Evolutionary conservation across 53 echinoderm and acorn worm genomes (phyloP), one percentile per base, ranked within the genome.

Genomic region (Temnopleurus reevesii): DNA sequence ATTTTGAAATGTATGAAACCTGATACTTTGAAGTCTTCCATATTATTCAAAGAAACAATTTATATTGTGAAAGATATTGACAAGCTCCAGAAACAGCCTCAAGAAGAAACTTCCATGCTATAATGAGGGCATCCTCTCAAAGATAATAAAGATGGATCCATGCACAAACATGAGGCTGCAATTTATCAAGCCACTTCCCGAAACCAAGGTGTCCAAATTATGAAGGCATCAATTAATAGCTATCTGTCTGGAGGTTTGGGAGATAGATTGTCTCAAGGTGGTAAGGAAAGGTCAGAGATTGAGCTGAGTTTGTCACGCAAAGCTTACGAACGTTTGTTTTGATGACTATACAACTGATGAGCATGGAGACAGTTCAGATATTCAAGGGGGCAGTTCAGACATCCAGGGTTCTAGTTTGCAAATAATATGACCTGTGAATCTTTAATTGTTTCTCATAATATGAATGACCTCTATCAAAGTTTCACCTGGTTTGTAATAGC

Each of bases 201-300:
- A 26, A 15, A 28, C 6, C 49, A 49, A 49, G 49, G 49, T 79
- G 51, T 79, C 79, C 79, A 26, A 79, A 79, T 5, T 49, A 28
- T 79, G 47, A 79, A 3, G 49, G 26, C 79, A 79, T 79, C 79
- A 47, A 47, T 79, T 79, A 79, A 47, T 49, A 26, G 79, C 47
- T 51, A 46, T 79, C 49, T 35, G 49, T 79, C 47, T 4, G 49
- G 24, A 12, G 12, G 49, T 24, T 4, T 41, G 31, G 76, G 76
- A 19, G 45, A 13, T n/a, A 12, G 76, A 76, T 76, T 13, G 45
- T 76, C 76, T 43, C 76, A 61, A 61, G 63, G 63, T 63, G 63
- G 4, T 2, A 5, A 33, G 12, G 63, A 34, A 18, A 63, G 63
- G 63, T 63, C 63, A 63, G 1, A 33, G 1, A 13, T 12, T 63